Evolutionary conservation across 2,888 invertebrate species (phyloP).

Genomic region (Coenonympha glycerion): DNA sequence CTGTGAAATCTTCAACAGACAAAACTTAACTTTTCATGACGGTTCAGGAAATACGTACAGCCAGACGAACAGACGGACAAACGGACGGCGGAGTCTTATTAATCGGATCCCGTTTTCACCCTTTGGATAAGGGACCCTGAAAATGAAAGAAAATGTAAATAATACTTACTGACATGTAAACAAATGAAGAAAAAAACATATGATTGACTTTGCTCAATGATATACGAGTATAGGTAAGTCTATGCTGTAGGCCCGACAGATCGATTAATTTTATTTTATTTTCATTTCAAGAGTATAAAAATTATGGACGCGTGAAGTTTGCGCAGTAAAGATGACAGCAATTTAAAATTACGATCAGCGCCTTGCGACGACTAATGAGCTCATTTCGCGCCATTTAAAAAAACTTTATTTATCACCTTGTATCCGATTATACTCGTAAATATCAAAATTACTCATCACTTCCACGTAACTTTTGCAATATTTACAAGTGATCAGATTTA

Average conservation of each 20-base stretch:
- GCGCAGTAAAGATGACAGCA: constrained; percentile 45
- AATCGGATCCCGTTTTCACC: too few species aligned
- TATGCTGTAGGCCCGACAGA: neutral
- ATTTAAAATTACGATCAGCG: constrained; percentile 50
- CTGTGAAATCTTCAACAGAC: too few species aligned
- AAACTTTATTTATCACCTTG: constrained; percentile 11
- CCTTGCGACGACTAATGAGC: constrained; percentile 57
- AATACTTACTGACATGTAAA: too few species aligned
- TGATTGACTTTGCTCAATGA: too few species aligned
- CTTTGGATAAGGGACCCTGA: too few species aligned
- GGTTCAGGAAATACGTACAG: too few species aligned
- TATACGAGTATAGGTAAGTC: neutral
- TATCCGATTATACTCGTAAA: constrained; percentile 14
- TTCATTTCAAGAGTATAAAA: constrained; percentile 36
- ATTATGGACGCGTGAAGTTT: constrained; percentile 30
- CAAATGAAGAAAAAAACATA: too few species aligned
- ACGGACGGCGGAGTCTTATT: too few species aligned
- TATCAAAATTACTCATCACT: constrained; percentile 7
- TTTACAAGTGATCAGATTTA: too few species aligned
- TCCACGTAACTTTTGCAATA: neutral
- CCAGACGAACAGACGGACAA: too few species aligned
- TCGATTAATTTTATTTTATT: constrained; percentile 40
- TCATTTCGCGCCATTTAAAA: constrained; percentile 57
- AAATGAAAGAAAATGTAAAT: too few species aligned
- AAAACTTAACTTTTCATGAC: too few species aligned